phyloP scores from a whole-genome alignment of 2,113 vertebrate genomes.

The Mystacornis crossleyi region DNA sequence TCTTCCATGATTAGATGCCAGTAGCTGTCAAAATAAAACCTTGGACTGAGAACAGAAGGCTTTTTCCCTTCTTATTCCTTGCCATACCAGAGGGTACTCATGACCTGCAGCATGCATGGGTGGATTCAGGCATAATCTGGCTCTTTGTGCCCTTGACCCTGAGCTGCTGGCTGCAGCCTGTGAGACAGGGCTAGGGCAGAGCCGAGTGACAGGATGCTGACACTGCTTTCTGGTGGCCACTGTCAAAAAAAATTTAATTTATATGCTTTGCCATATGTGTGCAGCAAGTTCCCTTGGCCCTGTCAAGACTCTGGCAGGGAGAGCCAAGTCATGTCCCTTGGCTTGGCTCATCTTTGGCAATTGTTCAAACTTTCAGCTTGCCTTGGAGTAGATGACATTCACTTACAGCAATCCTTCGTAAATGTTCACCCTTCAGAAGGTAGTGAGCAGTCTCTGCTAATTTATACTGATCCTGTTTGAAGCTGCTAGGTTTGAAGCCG shows the following conservation, averaged over 20 bases:
- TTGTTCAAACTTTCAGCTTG: not conserved
- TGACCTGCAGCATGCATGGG: accelerated
- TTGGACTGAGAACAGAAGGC: not conserved
- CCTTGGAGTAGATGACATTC: not conserved
- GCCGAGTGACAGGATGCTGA: not conserved
- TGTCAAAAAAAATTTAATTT: conserved; percentile 19
- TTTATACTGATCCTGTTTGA: not conserved
- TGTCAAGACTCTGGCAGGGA: not conserved
- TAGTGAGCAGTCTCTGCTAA: not conserved
- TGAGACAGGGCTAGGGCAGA: not conserved
- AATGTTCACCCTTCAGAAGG: not conserved
- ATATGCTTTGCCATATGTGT: not conserved
- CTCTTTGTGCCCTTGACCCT: not conserved
- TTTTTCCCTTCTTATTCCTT: not conserved
- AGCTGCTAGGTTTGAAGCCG: not conserved
- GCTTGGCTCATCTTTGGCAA: conserved; percentile 45
- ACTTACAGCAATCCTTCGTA: not conserved
- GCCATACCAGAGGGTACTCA: not conserved
- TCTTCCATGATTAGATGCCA: conserved; percentile 5
- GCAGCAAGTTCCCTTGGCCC: not conserved
- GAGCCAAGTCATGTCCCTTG: conserved; percentile 61
- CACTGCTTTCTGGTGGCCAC: not conserved
- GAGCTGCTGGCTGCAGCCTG: not conserved
- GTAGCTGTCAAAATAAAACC: not conserved
- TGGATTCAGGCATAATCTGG: accelerated